Conservation (phyloP, 2,888 invertebrate species). For the Lithophane socia region DNA sequence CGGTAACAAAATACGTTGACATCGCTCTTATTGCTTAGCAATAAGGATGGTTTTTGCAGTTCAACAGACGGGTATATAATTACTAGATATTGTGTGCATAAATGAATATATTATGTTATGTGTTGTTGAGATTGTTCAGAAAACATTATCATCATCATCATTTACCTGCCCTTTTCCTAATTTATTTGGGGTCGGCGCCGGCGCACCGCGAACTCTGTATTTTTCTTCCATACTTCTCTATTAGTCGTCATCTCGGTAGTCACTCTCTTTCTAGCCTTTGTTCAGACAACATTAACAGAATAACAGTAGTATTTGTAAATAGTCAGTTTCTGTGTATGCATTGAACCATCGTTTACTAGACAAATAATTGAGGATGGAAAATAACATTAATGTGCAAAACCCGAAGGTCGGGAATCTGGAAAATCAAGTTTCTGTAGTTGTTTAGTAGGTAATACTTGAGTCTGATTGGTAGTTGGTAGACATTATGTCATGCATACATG, state of each 20-base stretch:
- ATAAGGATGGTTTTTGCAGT: not conserved
- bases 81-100: conserved; percentile 12
- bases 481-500: conserved; percentile 17
- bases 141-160: too few species aligned
- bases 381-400: conserved; percentile 1
- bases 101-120: conserved; percentile 16
- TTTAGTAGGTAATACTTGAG: conserved; percentile 22
- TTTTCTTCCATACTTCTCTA: too few species aligned
- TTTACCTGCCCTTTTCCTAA: too few species aligned
- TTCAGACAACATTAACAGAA: not conserved
- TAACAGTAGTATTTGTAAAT: not conserved
- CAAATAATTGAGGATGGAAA: not conserved
- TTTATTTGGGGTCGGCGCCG: too few species aligned
- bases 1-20: not conserved
- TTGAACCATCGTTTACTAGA: not conserved
- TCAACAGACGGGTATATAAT: not conserved
- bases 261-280: too few species aligned
- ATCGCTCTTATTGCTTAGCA: not conserved
- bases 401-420: conserved; percentile 1
- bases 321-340: too few species aligned
- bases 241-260: too few species aligned
- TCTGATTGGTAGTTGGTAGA: conserved; percentile 5
- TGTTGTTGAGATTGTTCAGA: not conserved
- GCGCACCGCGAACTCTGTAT: too few species aligned
- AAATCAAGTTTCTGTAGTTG: conserved; percentile 39